Percentiles rank a stretch among this genome's conserved stretches.
These are phyloP conservation scores for Monodelphis domestica DNA, from an alignment of 2,797 vertebrate genomes.

Conservation along the genomic window DNA sequence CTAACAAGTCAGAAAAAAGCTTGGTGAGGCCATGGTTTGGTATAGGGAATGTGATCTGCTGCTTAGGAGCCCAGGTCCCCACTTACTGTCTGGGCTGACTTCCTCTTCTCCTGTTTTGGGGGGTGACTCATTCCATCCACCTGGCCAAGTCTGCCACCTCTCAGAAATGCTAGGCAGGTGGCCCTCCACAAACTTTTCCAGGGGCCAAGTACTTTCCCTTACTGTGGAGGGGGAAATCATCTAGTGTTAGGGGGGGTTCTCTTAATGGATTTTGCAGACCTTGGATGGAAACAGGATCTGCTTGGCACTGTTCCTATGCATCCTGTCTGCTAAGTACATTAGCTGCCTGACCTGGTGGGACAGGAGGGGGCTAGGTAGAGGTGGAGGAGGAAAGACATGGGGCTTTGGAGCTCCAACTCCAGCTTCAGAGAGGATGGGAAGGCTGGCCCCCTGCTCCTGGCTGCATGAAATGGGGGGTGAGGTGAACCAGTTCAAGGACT, in stretches of 20 bases:
- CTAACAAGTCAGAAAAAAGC: not conserved
- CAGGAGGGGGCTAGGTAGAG: not conserved
- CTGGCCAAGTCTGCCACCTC: slow-evolving; percentile 41
- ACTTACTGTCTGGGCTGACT: not conserved
- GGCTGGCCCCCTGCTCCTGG: not conserved
- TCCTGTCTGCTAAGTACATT: slow-evolving; percentile 14
- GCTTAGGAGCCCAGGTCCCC: not conserved
- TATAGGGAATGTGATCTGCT: not conserved
- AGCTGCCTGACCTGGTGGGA: slow-evolving; percentile 41
- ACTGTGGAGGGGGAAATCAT: not conserved
- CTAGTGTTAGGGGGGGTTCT: slow-evolving; percentile 49
- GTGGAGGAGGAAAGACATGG: not conserved
- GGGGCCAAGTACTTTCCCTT: slow-evolving; percentile 49
- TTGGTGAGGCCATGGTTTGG: not conserved
- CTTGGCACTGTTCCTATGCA: slow-evolving; percentile 25
- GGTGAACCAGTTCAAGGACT: not conserved
- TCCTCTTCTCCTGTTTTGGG: not conserved
- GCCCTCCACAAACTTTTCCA: slow-evolving; percentile 50
- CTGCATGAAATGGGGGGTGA: not conserved
- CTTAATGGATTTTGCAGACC: slow-evolving; percentile 65
- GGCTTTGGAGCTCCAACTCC: not conserved
- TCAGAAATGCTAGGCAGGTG: slow-evolving; percentile 10
- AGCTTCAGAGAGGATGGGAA: not conserved
- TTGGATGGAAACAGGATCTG: slow-evolving; percentile 56
- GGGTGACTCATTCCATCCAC: not conserved